phyloP scores from a whole-genome alignment of 2,113 vertebrate genomes.

The Neoarius graeffei region DNA sequence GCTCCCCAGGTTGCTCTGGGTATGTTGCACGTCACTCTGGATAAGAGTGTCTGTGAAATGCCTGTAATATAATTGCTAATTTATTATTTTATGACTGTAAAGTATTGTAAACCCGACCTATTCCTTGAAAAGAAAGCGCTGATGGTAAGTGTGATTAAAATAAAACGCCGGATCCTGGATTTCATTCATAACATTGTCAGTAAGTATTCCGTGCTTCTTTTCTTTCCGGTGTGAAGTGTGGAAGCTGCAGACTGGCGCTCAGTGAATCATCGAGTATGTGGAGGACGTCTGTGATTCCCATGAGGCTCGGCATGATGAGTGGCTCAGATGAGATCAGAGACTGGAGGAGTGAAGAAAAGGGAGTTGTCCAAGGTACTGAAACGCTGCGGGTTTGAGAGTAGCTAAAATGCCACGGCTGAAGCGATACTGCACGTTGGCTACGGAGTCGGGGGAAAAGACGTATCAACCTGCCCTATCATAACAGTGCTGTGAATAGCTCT shows the following conservation, averaged over 20 bases:
- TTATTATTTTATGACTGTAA: neutral
- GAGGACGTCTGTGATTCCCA: slow-evolving; percentile 18
- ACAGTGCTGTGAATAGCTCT: slow-evolving; percentile 41
- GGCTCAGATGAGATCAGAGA: slow-evolving; percentile 39
- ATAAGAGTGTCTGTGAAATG: too few relatives aligned
- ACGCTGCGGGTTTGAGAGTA: slow-evolving; percentile 21
- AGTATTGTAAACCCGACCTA: neutral
- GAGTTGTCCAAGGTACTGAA: slow-evolving; percentile 34
- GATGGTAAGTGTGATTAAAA: slow-evolving; percentile 12
- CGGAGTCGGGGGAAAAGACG: slow-evolving; percentile 27
- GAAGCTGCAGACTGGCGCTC: slow-evolving; percentile 26
- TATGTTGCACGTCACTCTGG: too few relatives aligned
- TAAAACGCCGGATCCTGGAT: neutral
- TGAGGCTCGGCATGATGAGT: slow-evolving; percentile 13
- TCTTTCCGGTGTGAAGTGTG: slow-evolving; percentile 1
- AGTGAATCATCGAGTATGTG: slow-evolving; percentile 35
- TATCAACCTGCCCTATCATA: slow-evolving; percentile 39
- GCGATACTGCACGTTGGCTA: neutral
- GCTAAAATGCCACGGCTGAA: slow-evolving; percentile 55
- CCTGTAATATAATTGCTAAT: neutral
- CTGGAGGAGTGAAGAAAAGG: slow-evolving; percentile 12
- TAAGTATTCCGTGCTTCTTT: neutral
- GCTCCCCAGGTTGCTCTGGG: too few relatives aligned
- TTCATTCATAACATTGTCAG: slow-evolving; percentile 21
- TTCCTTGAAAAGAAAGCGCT: neutral